Evolutionary conservation across 2,797 vertebrate genomes (phyloP), one percentile per base, ranked within the genome.

Genomic region (Characodon lateralis): DNA sequence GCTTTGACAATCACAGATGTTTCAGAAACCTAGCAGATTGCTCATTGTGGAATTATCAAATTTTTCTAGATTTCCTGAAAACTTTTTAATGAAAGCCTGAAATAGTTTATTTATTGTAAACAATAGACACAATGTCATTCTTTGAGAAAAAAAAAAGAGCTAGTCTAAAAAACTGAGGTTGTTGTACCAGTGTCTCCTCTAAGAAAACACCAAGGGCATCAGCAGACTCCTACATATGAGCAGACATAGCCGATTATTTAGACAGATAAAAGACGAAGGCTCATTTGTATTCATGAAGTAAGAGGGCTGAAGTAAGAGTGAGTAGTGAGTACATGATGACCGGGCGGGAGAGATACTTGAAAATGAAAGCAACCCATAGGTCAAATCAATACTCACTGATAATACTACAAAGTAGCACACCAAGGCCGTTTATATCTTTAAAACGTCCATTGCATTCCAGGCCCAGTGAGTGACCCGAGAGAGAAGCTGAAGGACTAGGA

Each of bases 221-320:
- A 68, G 87, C 22, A 20, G 71, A 80, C 74, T 77, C 73, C 80
- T 79, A 71, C 78, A 65, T 88, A 85, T 86, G 72, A 92, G 84
- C 72, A 79, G 85, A 83, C 87, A 75, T 7, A 10, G 72, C 69
- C 81, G 89, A 93, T 93, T 86, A 86, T 91, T 89, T 85, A 55
- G 76, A 79, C 18, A 84, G 88, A 90, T 92, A 92, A 92, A 91
- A 89, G 78, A 58, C 71, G 55, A 55, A 63, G 41, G 55, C 85
- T 92, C 78, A 93, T 94, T 89, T 90, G 89, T 93, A 94, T 93
- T 89, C 92, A 85, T n/a, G 41, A 26, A 46, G 66, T 46, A 69
- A 46, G 41, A 46, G 74, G 70, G 80, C 61, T 71, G 85, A 78
- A 69, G 71, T 51, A 75, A 81, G 82, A 77, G 51, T 73, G 70